These are phyloP conservation scores for Fukomys damarensis DNA, from an alignment of 2,113 vertebrate genomes.

Conservation along the genomic window DNA sequence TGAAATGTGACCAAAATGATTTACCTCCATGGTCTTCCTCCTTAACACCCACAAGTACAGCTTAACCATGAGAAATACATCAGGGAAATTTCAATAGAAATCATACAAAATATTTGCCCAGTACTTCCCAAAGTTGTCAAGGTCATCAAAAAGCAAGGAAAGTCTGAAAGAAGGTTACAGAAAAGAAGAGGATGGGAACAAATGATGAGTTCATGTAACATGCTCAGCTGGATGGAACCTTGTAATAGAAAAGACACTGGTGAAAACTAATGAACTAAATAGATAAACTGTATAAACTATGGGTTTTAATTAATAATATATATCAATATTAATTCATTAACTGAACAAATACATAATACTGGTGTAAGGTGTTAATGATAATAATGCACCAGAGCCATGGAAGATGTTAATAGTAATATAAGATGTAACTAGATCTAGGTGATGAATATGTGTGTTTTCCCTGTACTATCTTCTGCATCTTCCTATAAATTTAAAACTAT, in stretches of 20 bases:
- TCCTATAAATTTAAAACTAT: not conserved
- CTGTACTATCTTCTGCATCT: not conserved
- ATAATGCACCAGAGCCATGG: not conserved
- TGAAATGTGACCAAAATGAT: not conserved
- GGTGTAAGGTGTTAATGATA: not conserved
- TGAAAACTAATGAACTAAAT: not conserved
- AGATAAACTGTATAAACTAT: not conserved
- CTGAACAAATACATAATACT: not conserved
- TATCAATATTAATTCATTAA: not conserved
- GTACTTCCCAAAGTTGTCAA: not conserved
- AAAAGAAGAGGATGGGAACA: not conserved
- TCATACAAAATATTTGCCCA: not conserved
- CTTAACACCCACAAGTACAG: not conserved
- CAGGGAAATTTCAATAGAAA: not conserved
- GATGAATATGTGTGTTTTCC: not conserved
- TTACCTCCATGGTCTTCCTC: not conserved
- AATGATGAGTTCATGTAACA: not conserved
- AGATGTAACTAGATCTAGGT: not conserved
- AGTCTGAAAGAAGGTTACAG: not conserved
- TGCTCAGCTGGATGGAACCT: not conserved
- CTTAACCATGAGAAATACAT: not conserved
- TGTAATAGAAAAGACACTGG: not conserved
- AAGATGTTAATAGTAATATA: not conserved
- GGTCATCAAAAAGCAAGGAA: not conserved
- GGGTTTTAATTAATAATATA: not conserved